Conservation (phyloP, 2,797 vertebrate genomes). For the Knipowitschia caucasica region DNA sequence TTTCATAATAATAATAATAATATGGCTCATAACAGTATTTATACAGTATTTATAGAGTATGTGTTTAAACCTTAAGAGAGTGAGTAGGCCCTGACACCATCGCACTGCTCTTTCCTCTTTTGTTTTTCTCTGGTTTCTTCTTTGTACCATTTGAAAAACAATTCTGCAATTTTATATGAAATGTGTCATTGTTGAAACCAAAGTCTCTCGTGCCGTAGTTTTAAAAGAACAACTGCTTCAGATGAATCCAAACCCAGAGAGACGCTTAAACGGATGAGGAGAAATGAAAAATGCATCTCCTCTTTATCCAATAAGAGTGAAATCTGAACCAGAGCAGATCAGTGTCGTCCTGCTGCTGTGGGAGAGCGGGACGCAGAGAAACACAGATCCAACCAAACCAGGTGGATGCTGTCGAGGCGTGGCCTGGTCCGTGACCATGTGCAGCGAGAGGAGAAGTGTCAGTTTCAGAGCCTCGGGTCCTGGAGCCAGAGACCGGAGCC, state of each 20-base stretch:
- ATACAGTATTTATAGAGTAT: too few relatives aligned
- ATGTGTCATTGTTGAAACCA: neutral
- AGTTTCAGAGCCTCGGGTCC: too few relatives aligned
- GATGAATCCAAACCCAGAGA: neutral
- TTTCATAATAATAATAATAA: too few relatives aligned
- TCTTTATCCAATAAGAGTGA: constrained; percentile 4
- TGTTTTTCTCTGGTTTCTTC: too few relatives aligned
- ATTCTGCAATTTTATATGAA: neutral
- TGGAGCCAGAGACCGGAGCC: too few relatives aligned
- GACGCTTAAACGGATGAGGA: neutral
- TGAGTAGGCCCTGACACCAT: too few relatives aligned
- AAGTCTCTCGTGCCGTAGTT: neutral
- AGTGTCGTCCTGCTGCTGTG: constrained; percentile 4
- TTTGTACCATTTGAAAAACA: too few relatives aligned
- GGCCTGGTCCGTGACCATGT: too few relatives aligned
- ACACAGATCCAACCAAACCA: neutral
- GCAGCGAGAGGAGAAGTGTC: too few relatives aligned
- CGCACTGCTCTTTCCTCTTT: too few relatives aligned
- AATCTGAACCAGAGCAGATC: constrained; percentile 6
- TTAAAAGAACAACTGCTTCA: neutral
- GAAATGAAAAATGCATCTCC: constrained; percentile 5
- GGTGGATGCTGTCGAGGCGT: neutral
- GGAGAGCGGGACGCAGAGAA: neutral
- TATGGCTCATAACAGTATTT: too few relatives aligned
- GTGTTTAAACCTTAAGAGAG: too few relatives aligned